Conservation (phyloP, 1,140 invertebrate genomes). For the Drosophila mauritiana region DNA sequence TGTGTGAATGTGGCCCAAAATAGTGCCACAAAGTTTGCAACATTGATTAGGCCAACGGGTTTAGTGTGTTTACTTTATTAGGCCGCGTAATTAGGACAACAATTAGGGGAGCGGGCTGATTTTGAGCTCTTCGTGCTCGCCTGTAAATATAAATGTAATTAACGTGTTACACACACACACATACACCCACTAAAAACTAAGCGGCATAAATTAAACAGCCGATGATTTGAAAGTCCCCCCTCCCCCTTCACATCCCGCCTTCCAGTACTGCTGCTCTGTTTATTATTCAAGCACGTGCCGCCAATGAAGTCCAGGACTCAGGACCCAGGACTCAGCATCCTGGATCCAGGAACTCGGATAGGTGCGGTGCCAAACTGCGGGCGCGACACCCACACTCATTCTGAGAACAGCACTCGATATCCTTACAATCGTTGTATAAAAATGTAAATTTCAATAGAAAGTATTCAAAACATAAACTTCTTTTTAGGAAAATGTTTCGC, state of each 20-base stretch:
- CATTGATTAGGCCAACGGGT: conserved; percentile 77
- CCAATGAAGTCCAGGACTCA: conserved; percentile 50
- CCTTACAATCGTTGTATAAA: neutral
- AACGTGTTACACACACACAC: conserved; percentile 67
- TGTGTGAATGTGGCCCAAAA: neutral
- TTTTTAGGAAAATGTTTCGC: no score
- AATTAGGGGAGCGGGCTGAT: conserved; percentile 56
- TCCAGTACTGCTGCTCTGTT: conserved; percentile 51
- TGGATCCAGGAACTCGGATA: conserved; percentile 8
- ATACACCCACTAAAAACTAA: conserved; percentile 54
- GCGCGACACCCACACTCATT: conserved; percentile 8
- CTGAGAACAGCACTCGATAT: neutral
- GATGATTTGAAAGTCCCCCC: conserved; percentile 61
- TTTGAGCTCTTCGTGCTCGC: conserved; percentile 16
- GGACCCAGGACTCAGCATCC: neutral
- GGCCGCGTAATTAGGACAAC: conserved; percentile 72
- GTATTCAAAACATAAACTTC: no score
- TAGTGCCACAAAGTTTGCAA: conserved; percentile 59
- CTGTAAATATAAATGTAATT: conserved; percentile 75
- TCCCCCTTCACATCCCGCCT: conserved; percentile 1
- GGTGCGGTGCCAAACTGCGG: conserved; percentile 48
- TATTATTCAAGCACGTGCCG: conserved; percentile 76
- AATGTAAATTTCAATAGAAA: neutral
- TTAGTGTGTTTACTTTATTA: conserved; percentile 80
- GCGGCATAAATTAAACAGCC: conserved; percentile 73